A percentile compares a stretch with the other conserved stretches of the same genome.
Conservation (phyloP, 1,140 invertebrate species). For the Caenorhabditis briggsae region DNA sequence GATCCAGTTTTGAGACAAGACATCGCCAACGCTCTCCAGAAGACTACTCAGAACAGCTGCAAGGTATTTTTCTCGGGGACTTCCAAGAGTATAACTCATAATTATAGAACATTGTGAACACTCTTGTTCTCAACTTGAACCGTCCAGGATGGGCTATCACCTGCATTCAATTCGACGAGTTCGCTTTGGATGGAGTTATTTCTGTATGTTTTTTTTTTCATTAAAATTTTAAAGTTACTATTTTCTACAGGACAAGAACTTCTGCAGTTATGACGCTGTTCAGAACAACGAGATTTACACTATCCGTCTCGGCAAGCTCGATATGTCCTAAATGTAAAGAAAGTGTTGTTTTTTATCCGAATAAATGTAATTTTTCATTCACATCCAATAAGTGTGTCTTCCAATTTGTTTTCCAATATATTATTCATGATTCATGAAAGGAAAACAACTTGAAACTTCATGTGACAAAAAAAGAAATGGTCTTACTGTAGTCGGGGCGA, state of each 20-base stretch:
- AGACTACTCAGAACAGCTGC: constrained; percentile 38
- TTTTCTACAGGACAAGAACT: constrained; percentile 58
- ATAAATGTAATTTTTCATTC: not conserved
- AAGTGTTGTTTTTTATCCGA: not conserved
- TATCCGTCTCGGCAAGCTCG: constrained; percentile 55
- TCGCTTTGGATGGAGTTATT: constrained; percentile 32
- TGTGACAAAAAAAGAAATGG: no score
- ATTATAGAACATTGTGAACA: constrained; percentile 39
- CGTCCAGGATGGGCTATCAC: constrained; percentile 49
- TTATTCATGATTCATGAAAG: no score
- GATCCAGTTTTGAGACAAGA: constrained; percentile 56
- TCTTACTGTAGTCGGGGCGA: no score
- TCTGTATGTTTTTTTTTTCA: not conserved
- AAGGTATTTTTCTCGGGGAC: not conserved
- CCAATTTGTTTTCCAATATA: no score
- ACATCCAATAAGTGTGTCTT: no score
- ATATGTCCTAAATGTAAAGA: constrained; percentile 31
- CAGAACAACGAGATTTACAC: constrained; percentile 24
- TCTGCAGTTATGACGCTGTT: constrained; percentile 57
- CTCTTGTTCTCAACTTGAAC: constrained; percentile 34
- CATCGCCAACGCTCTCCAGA: constrained; percentile 48
- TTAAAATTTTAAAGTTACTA: not conserved
- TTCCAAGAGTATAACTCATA: not conserved
- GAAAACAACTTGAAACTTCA: no score
- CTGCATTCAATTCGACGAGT: constrained; percentile 43